Evolutionary conservation across 2,797 vertebrate species (phyloP).

Genomic region (Sebastes matsubarae): DNA sequence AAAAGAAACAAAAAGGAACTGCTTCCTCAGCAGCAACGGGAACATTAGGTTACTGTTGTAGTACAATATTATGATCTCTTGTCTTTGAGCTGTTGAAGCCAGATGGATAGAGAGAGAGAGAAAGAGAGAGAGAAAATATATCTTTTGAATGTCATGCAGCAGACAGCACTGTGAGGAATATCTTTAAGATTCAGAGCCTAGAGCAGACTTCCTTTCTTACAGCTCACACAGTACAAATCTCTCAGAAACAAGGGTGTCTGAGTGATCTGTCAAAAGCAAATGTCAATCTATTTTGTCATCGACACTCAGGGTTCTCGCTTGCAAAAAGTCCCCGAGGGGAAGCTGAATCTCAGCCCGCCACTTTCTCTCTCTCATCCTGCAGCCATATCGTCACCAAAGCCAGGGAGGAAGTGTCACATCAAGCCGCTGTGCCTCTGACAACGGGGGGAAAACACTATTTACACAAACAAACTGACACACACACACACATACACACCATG

Average conservation of each 20-base stretch:
- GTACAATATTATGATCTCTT: conserved; percentile 43
- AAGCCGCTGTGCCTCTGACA: conserved; percentile 74
- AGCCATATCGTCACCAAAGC: conserved; percentile 59
- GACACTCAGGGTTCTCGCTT: conserved; percentile 67
- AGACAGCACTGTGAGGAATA: conserved; percentile 66
- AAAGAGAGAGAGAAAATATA: conserved; percentile 32
- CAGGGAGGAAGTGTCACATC: conserved; percentile 75
- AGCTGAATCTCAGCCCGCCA: conserved; percentile 62
- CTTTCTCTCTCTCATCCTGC: conserved; percentile 68
- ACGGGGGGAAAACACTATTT: conserved; percentile 63
- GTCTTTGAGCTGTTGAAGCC: conserved; percentile 56
- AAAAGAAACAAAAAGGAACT: conserved; percentile 34
- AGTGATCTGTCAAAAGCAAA: conserved; percentile 81
- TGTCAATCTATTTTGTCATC: conserved; percentile 80
- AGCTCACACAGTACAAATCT: conserved; percentile 63
- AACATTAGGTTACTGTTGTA: conserved; percentile 35
- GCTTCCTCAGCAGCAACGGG: conserved; percentile 11
- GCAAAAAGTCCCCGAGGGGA: conserved; percentile 70
- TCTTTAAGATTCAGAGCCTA: conserved; percentile 63
- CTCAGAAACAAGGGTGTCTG: conserved; percentile 70
- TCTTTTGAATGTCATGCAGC: conserved; percentile 70
- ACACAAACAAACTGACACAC: conserved; percentile 64
- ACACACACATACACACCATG: conserved; percentile 49
- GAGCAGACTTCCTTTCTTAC: conserved; percentile 58
- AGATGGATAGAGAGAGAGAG: conserved; percentile 11